Conservation (phyloP, 2,113 vertebrate species). For the Python bivittatus region DNA sequence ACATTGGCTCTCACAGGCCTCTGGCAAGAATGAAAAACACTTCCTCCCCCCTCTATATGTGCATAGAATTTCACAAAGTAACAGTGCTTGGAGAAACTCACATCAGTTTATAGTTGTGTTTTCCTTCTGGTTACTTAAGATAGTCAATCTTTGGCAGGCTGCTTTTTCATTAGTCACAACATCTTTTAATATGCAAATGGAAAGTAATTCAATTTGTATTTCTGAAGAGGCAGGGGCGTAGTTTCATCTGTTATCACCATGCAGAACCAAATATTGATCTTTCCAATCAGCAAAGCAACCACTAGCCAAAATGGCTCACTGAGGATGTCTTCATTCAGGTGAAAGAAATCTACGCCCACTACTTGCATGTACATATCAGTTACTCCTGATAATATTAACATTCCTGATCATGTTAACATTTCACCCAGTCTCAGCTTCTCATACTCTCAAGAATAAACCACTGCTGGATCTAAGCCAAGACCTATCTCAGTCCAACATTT, state of each 20-base stretch:
- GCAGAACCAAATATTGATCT: constrained; percentile 62
- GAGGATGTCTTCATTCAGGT: background rate
- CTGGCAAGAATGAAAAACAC: background rate
- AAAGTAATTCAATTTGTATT: constrained; percentile 76
- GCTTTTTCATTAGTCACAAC: constrained; percentile 77
- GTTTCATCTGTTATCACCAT: constrained; percentile 62
- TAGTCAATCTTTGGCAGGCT: constrained; percentile 74
- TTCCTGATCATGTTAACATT: background rate
- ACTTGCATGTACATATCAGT: background rate
- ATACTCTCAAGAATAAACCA: background rate
- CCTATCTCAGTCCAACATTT: background rate
- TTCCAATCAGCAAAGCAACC: background rate
- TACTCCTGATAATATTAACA: background rate
- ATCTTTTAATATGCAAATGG: constrained; percentile 81
- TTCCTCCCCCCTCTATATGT: background rate
- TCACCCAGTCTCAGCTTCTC: background rate
- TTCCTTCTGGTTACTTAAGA: constrained; percentile 74
- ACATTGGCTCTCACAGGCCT: background rate
- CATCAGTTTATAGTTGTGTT: constrained; percentile 67
- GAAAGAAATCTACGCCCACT: background rate
- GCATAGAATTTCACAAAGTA: background rate
- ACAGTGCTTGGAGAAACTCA: constrained; percentile 54
- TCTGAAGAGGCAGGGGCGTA: constrained; percentile 68
- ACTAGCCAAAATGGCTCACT: background rate
- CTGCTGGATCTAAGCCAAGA: background rate